Base-by-base conservation (phyloP, 2,797 vertebrate species). In the Sardinella longiceps region DNA sequence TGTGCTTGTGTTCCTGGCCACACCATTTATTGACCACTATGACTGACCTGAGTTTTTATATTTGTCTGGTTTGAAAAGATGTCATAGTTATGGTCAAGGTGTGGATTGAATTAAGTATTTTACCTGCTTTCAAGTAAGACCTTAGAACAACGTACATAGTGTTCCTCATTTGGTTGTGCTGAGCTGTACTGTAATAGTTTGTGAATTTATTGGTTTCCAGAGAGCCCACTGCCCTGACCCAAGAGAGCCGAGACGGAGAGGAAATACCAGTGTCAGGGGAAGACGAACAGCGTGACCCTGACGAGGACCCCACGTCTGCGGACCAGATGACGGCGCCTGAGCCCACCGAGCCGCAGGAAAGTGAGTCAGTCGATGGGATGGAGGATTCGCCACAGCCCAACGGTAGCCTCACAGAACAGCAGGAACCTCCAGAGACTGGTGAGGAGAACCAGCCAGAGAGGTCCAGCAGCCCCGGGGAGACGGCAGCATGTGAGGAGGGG, bases 211-310 rank as follows among this genome's bases (percentile, higher is more conserved):
- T 20, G 15, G 37, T 15, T 39, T 39, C 37, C 14, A 74, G 66
- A 33, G 30, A 74, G 66, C 66, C 14, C 15, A 18, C 66, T 74
- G 66, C 30, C 20, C 33, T 74, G 30, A 74, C 14, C 25, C 15
- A 37, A 15, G 30, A 37, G 66, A 39, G 30, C 15, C 14, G 30
- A 39, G 33, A 39, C 66, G 18, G 30, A 37, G 66, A 39, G 66
- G 66, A 74, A 74, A 74, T 74, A 14, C 66, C 66, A 74, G 12
- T 74, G 66, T 74, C 66, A 74, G 66, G 66, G 66, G 30, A 74
- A 74, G 66, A 74, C 4, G 66, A 74, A 74, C 66, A 20, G 66
- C 6, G 66, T 33, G 30, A 33, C 66, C 30, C 66, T 74, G 66
- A 37, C 3, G 66, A 74, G 30, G 66, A 33, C 30, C 30, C 66